Percentiles rank a stretch among this genome's conserved stretches.
Evolutionary conservation across 2,113 vertebrate species (phyloP).

Genomic region (Oenanthe oenanthe): DNA sequence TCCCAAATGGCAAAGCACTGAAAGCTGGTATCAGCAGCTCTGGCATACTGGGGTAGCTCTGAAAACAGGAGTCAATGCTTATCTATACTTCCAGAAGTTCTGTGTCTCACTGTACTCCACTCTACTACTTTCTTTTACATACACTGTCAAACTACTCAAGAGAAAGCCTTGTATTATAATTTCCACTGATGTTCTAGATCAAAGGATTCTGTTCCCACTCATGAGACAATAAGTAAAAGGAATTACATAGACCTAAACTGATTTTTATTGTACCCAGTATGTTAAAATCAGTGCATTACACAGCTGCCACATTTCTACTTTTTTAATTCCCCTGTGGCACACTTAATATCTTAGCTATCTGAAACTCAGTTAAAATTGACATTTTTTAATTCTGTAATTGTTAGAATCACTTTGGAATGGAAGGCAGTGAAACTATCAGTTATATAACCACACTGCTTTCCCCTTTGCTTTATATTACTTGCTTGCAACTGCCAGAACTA

Average conservation of each 20-base stretch:
- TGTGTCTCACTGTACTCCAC: not conserved
- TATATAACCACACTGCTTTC: not conserved
- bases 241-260: not conserved
- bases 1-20: not conserved
- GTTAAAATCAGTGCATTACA: not conserved
- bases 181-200: not conserved
- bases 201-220: not conserved
- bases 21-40: not conserved
- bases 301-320: not conserved
- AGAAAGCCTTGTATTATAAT: not conserved
- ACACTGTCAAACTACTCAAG: not conserved
- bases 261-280: not conserved
- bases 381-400: constrained; percentile 2
- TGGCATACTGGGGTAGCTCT: not conserved
- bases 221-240: not conserved
- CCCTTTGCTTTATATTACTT: not conserved
- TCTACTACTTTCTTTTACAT: not conserved
- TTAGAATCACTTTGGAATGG: not conserved
- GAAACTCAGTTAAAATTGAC: constrained; percentile 3
- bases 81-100: not conserved
- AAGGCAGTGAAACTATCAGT: not conserved
- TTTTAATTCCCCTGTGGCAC: not conserved
- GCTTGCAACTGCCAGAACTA: not conserved
- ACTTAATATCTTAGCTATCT: not conserved
- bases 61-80: not conserved